Conservation (phyloP, 2,888 invertebrate genomes). For the Lithophane socia region DNA sequence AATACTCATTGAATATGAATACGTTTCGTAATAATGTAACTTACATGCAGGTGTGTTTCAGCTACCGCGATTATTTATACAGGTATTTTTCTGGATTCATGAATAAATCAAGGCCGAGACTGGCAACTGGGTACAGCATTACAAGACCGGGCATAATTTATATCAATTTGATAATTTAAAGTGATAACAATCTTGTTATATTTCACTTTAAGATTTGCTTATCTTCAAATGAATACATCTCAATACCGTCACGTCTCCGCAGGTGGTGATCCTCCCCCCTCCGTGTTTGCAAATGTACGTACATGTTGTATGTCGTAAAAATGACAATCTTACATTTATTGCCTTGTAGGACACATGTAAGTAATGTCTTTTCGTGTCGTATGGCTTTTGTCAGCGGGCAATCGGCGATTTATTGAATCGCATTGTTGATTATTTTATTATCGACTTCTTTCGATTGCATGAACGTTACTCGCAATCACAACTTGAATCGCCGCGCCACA, state of each 20-base stretch:
- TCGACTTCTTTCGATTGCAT: slow-evolving; percentile 76
- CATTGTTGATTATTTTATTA: slow-evolving; percentile 87
- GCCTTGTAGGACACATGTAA: slow-evolving; percentile 81
- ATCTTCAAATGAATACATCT: slow-evolving; percentile 71
- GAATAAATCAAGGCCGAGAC: slow-evolving; percentile 33
- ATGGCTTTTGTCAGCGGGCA: slow-evolving; percentile 87
- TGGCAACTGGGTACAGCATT: slow-evolving; percentile 28
- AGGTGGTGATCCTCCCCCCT: slow-evolving; percentile 76
- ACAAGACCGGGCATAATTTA: slow-evolving; percentile 39
- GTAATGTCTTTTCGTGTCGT: slow-evolving; percentile 83
- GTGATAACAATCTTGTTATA: slow-evolving; percentile 64
- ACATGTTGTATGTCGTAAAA: slow-evolving; percentile 83
- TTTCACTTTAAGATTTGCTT: slow-evolving; percentile 66
- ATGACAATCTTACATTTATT: slow-evolving; percentile 86
- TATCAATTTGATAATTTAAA: slow-evolving; percentile 61
- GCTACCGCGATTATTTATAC: slow-evolving; percentile 17
- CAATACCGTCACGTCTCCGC: slow-evolving; percentile 75
- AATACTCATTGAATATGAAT: slow-evolving; percentile 25
- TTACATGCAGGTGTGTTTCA: slow-evolving; percentile 4
- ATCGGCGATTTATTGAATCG: slow-evolving; percentile 85
- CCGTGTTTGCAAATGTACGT: slow-evolving; percentile 80
- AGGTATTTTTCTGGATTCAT: slow-evolving; percentile 14
- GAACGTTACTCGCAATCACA: slow-evolving; percentile 73
- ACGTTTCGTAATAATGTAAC: slow-evolving; percentile 22
- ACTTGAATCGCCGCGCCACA: slow-evolving; percentile 71